phyloP scores from a whole-genome alignment of 64 coral and sea anemone species.

The Montipora sp. region DNA sequence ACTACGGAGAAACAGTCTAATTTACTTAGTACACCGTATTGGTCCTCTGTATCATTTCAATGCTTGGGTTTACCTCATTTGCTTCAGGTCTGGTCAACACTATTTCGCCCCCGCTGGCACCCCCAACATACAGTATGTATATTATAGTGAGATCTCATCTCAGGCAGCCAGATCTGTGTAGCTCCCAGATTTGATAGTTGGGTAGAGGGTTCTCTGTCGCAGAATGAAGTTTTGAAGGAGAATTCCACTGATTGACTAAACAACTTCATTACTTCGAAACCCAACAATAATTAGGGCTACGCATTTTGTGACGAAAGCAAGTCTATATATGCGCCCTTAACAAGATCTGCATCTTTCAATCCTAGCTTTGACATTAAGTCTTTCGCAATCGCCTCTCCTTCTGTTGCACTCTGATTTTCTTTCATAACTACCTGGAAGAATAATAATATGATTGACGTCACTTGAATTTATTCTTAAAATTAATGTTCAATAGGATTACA shows the following conservation, averaged over 20 bases:
- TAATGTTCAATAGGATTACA: too few species aligned
- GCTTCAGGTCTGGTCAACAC: too few species aligned
- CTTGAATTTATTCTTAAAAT: not conserved
- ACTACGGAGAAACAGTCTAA: too few species aligned
- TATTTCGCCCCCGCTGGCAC: too few species aligned
- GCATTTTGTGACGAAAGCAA: slow-evolving; percentile 36
- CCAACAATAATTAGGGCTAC: not conserved
- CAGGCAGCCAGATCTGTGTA: too few species aligned
- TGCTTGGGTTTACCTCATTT: too few species aligned
- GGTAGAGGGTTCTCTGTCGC: too few species aligned
- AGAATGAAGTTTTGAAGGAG: not conserved
- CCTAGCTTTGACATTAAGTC: slow-evolving; percentile 84
- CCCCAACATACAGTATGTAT: too few species aligned
- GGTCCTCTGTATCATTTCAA: too few species aligned
- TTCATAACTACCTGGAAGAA: slow-evolving; percentile 76
- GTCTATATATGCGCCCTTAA: slow-evolving; percentile 88
- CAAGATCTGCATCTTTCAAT: slow-evolving; percentile 68
- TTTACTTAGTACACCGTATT: too few species aligned
- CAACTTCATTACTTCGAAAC: not conserved
- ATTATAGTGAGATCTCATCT: too few species aligned
- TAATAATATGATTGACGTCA: not conserved
- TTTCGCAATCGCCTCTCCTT: slow-evolving; percentile 82
- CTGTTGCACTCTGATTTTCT: slow-evolving; percentile 69
- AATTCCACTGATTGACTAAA: not conserved
- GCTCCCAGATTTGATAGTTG: too few species aligned